A percentile compares a stretch with the other conserved stretches of the same genome.
phyloP scores from a whole-genome alignment of 2,113 vertebrate genomes.

The Ctenodactylus gundi region DNA sequence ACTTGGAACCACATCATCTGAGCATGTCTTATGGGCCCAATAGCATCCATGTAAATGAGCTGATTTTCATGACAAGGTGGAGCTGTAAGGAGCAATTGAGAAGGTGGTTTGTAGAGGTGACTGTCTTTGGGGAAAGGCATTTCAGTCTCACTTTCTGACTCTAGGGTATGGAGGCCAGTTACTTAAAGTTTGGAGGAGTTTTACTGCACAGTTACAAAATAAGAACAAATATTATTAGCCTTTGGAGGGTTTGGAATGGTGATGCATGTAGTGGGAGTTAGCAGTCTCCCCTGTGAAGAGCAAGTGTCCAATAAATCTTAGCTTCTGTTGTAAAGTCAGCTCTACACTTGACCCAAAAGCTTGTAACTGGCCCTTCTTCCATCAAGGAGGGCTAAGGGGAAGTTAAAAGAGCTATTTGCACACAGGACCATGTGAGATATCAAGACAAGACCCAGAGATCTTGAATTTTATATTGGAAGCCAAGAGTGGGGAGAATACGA shows the following conservation, averaged over 20 bases:
- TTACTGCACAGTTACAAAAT: background rate
- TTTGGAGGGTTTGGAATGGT: background rate
- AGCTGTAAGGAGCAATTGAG: background rate
- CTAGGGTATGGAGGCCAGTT: background rate
- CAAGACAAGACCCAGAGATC: background rate
- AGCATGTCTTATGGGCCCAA: background rate
- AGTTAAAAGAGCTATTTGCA: background rate
- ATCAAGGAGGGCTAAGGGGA: background rate
- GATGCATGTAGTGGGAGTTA: background rate
- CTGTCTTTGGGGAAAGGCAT: background rate
- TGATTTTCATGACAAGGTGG: background rate
- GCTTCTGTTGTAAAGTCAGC: background rate
- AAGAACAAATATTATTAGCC: background rate
- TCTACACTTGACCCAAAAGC: too few relatives aligned
- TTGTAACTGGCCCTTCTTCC: background rate
- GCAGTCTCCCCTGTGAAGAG: background rate
- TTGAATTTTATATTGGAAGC: background rate
- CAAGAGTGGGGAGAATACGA: background rate
- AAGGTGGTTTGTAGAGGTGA: background rate
- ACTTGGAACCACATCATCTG: background rate
- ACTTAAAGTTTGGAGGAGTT: background rate
- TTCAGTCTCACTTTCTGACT: background rate
- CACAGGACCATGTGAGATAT: background rate
- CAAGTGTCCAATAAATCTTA: background rate
- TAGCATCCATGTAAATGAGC: background rate